Base-by-base conservation (phyloP, 2,113 vertebrate genomes). In the Menura novaehollandiae region DNA sequence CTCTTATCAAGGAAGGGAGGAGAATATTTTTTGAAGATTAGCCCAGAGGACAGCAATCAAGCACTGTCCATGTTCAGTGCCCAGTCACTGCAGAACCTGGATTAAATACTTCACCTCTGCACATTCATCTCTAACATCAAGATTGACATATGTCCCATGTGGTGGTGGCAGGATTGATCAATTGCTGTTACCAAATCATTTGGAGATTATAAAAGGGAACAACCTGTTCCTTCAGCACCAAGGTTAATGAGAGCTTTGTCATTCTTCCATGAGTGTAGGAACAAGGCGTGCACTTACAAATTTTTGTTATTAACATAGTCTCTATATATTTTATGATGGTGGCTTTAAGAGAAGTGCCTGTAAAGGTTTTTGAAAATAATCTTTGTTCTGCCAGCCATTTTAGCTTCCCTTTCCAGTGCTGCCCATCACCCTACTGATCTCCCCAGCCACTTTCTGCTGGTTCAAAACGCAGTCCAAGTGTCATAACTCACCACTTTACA, bases 271-370 rank as follows among this genome's bases (percentile, higher is more conserved):
- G 24, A 88, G 44, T 37, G 43, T 3, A 68, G 41, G 41, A 73
- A 46, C n/a, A 58, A 33, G 13, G 17, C 0, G 0, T 33, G 13
- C 10, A 35, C 7, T 89, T 80, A 59, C 4, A 77, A 39, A 47
- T 62, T 76, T 77, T 89, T 76, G 27, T 59, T 43, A 33, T 51
- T 59, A 51, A 39, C 9, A 49, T 19, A 26, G 33, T 43, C 23
- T 74, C 88, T 67, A 4, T 46, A 23, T 59, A 27, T 88, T 82
- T 55, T 68, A 64, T 22, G 8, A 59, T 30, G 37, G 4, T 22
- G 43, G 28, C 46, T 79, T 53, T 44, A 35, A 81, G 17, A 69
- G 16, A 91, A 89, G 64, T 78, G n/a, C 20, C 43, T 47, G 26
- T 51, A 11, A 51, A 47, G 8, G 7, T 6, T 72, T 91, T 44